These are phyloP conservation scores for Drosophila vallismaia DNA, from an alignment of 2,888 invertebrate genomes.

Conservation along the genomic window DNA sequence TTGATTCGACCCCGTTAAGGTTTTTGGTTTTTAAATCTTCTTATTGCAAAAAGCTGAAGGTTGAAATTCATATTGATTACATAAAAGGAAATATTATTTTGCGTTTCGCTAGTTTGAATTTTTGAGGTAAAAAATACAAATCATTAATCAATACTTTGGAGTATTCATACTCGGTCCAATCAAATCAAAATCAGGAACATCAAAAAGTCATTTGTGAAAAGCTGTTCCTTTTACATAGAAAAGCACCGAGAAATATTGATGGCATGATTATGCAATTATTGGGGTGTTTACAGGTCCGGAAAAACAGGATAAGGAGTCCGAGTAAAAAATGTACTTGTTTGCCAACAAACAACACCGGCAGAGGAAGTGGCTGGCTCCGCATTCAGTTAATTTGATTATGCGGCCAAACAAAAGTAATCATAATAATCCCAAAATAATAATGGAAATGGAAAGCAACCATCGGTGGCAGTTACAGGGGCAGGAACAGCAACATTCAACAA, in stretches of 20 bases:
- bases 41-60: too few species aligned
- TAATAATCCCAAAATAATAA: slow-evolving; percentile 78
- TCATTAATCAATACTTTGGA: slow-evolving; percentile 14
- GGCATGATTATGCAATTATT: slow-evolving; percentile 47
- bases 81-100: too few species aligned
- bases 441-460: slow-evolving; percentile 57
- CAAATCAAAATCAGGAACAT: slow-evolving; percentile 74
- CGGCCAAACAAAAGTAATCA: slow-evolving; percentile 74
- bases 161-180: slow-evolving; percentile 49
- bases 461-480: slow-evolving; percentile 12
- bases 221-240: slow-evolving; percentile 19
- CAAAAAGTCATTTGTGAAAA: slow-evolving; percentile 69
- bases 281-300: slow-evolving; percentile 36
- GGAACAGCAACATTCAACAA: slow-evolving; percentile 47
- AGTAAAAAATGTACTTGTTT: slow-evolving; percentile 40
- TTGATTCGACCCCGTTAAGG: too few species aligned
- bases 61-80: too few species aligned
- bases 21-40: too few species aligned
- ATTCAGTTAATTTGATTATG: slow-evolving; percentile 75
- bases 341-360: slow-evolving; percentile 27
- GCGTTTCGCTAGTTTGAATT: not conserved
- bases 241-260: slow-evolving; percentile 7
- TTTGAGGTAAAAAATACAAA: not conserved
- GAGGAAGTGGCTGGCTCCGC: slow-evolving; percentile 14
- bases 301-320: slow-evolving; percentile 16